phyloP scores from a whole-genome alignment of 2,888 invertebrate genomes.

The Scaptomyza caliginosa region DNA sequence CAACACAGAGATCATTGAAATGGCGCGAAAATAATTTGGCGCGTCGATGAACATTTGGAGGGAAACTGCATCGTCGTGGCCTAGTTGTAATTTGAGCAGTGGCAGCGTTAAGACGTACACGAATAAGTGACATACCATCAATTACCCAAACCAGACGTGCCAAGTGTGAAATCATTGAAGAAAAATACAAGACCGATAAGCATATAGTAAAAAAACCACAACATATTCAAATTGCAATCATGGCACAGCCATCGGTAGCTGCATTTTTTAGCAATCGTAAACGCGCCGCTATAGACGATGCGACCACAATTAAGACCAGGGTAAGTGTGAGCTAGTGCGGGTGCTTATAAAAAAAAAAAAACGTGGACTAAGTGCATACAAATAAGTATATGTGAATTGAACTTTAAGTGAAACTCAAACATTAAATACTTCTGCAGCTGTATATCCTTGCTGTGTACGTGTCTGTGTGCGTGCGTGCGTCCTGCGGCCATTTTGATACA shows the following conservation, averaged over 20 bases:
- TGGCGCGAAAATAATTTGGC: constrained; percentile 78
- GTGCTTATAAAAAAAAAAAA: constrained; percentile 18
- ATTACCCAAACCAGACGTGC: constrained; percentile 49
- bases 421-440: constrained; percentile 1
- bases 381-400: neutral
- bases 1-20: constrained; percentile 35
- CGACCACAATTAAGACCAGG: constrained; percentile 86
- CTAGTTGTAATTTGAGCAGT: constrained; percentile 80
- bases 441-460: neutral
- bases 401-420: neutral
- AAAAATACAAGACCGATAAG: constrained; percentile 29
- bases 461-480: constrained; percentile 22
- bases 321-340: constrained; percentile 79
- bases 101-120: constrained; percentile 71
- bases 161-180: constrained; percentile 46
- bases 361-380: constrained; percentile 23
- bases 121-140: constrained; percentile 23
- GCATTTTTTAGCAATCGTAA: constrained; percentile 91
- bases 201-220: constrained; percentile 18
- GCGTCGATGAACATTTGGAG: constrained; percentile 78
- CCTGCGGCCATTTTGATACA: constrained; percentile 50
- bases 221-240: constrained; percentile 77
- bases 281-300: constrained; percentile 89
- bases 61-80: constrained; percentile 77
- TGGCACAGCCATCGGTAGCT: constrained; percentile 91